These are phyloP conservation scores for Fulmarus glacialis DNA, from an alignment of 2,113 vertebrate genomes.

Conservation along the genomic window DNA sequence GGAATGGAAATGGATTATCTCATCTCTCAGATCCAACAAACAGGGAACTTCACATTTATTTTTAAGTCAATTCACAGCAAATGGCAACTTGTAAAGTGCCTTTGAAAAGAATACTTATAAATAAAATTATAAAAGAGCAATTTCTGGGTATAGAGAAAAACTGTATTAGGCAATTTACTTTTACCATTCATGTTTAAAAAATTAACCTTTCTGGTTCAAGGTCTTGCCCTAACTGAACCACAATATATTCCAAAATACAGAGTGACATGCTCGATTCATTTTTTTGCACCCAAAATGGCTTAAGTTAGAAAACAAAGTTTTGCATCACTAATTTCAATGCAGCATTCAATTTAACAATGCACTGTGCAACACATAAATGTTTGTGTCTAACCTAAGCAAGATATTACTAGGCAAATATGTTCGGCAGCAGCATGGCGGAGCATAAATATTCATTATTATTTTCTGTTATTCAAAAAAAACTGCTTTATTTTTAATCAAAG, in stretches of 20 bases:
- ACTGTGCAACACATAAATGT: not conserved
- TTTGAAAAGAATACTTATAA: not conserved
- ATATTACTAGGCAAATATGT: not conserved
- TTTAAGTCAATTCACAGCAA: not conserved
- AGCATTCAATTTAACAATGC: not conserved
- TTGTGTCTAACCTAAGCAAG: not conserved
- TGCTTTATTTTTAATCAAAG: not conserved
- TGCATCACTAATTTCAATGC: not conserved
- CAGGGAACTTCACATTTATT: not conserved
- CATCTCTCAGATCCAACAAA: not conserved
- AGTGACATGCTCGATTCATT: not conserved
- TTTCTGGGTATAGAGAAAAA: not conserved
- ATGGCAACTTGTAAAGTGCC: not conserved
- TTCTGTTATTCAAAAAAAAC: not conserved
- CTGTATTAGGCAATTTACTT: not conserved
- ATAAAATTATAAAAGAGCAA: not conserved
- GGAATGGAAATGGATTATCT: not conserved
- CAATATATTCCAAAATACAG: not conserved
- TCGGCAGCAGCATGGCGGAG: not conserved
- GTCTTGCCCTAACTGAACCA: not conserved
- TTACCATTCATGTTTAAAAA: not conserved
- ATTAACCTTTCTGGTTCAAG: not conserved
- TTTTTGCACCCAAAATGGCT: not conserved
- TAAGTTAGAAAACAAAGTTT: not conserved
- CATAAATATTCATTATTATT: not conserved